These are phyloP conservation scores for Pachycephala philippinensis DNA, from an alignment of 2,113 vertebrate species.

Conservation along the genomic window DNA sequence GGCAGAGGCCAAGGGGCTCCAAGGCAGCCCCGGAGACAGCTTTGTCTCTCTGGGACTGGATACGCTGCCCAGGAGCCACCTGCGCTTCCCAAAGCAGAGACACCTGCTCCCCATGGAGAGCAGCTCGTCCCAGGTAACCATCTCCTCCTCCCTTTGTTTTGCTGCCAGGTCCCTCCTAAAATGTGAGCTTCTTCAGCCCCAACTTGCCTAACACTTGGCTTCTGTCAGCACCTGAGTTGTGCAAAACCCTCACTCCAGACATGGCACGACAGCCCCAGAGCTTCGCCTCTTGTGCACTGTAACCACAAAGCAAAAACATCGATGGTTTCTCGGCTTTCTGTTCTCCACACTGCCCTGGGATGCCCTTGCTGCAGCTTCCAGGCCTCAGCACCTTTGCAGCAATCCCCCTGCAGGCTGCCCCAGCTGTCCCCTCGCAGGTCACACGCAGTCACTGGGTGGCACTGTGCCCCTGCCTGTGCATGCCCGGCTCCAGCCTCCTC, in stretches of 20 bases:
- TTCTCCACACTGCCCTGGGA: neutral
- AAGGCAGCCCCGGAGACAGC: neutral
- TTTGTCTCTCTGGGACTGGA: neutral
- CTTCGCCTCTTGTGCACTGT: rapidly evolving
- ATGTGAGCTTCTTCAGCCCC: neutral
- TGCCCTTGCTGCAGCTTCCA: neutral
- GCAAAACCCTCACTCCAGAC: neutral
- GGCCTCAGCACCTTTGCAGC: neutral
- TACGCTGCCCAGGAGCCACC: rapidly evolving
- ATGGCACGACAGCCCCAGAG: neutral
- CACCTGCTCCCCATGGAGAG: neutral
- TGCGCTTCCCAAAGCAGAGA: neutral
- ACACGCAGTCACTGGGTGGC: slow-evolving; percentile 46
- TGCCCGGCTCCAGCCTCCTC: neutral
- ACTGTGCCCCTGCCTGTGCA: slow-evolving; percentile 36
- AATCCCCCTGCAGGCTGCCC: neutral
- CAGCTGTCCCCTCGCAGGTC: neutral
- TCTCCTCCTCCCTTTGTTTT: neutral
- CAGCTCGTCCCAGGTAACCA: neutral
- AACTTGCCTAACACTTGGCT: neutral
- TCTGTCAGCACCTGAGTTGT: neutral
- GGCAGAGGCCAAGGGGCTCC: neutral
- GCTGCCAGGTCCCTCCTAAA: neutral
- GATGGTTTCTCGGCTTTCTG: rapidly evolving
- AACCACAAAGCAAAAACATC: rapidly evolving